Conservation (phyloP, 1,140 invertebrate genomes). For the Anastrepha obliqua region DNA sequence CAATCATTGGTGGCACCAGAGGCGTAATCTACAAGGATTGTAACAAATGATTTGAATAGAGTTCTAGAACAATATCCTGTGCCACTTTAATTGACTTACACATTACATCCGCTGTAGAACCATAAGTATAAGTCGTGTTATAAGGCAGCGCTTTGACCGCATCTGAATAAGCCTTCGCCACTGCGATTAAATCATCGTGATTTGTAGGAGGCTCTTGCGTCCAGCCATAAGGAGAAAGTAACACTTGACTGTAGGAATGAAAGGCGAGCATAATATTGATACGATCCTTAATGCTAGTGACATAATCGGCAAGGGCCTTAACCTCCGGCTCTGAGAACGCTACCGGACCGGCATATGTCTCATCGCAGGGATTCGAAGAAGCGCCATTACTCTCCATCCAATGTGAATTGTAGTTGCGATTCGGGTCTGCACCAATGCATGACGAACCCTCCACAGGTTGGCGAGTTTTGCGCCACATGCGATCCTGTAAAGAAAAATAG, state of each 20-base stretch:
- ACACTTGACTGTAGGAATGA: conserved; percentile 76
- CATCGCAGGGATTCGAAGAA: conserved; percentile 76
- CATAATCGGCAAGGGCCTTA: conserved; percentile 77
- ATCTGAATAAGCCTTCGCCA: conserved; percentile 74
- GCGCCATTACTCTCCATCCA: conserved; percentile 76
- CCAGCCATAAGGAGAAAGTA: conserved; percentile 76
- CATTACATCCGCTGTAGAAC: conserved; percentile 76
- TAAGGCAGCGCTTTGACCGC: conserved; percentile 75
- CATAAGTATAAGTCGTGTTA: conserved; percentile 76
- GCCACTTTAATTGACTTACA: conserved; percentile 74
- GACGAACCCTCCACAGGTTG: conserved; percentile 61
- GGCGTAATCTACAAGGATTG: conserved; percentile 66
- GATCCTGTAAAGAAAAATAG: conserved; percentile 64
- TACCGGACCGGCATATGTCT: conserved; percentile 82
- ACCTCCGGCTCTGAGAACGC: conserved; percentile 88
- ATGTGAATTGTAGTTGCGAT: conserved; percentile 82
- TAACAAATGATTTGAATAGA: too few species aligned
- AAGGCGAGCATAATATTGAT: conserved; percentile 77
- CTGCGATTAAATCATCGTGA: conserved; percentile 76
- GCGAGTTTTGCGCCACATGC: conserved; percentile 77
- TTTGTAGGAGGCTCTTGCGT: conserved; percentile 75
- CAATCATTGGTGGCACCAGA: conserved; percentile 81
- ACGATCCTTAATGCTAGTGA: conserved; percentile 74
- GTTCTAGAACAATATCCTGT: too few species aligned
- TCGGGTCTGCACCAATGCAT: conserved; percentile 81